phyloP scores from a whole-genome alignment of 2,888 invertebrate genomes.

The Lochmaea crataegi region DNA sequence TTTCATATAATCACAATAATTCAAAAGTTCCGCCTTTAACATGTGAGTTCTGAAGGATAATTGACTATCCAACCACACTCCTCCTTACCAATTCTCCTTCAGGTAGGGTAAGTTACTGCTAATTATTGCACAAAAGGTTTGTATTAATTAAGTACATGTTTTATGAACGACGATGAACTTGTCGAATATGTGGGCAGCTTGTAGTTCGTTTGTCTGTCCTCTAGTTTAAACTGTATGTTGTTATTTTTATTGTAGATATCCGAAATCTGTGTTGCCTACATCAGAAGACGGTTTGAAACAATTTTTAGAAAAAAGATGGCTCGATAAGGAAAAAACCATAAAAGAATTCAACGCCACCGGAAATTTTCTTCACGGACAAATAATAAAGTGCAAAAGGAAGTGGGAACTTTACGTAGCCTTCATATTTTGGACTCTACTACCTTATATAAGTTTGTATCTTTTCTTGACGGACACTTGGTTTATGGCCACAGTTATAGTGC shows the following conservation, averaged over 20 bases:
- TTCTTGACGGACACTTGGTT: slow-evolving; percentile 66
- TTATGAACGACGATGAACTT: too few relatives aligned
- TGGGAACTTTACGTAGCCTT: slow-evolving; percentile 69
- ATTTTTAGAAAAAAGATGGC: slow-evolving; percentile 77
- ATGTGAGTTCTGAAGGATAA: too few relatives aligned
- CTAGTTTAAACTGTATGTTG: too few relatives aligned
- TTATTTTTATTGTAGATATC: slow-evolving; percentile 66
- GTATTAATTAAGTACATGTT: not conserved
- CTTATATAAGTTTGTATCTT: slow-evolving; percentile 66
- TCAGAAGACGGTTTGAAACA: slow-evolving; percentile 69
- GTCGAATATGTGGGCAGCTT: too few relatives aligned
- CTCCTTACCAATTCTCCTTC: too few relatives aligned
- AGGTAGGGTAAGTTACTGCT: too few relatives aligned
- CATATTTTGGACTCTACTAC: slow-evolving; percentile 74
- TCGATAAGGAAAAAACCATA: slow-evolving; percentile 73
- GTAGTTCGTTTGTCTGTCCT: too few relatives aligned
- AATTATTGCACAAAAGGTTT: too few relatives aligned
- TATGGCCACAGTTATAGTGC: slow-evolving; percentile 69
- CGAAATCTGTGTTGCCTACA: slow-evolving; percentile 70
- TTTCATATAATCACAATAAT: too few relatives aligned
- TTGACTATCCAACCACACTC: too few relatives aligned
- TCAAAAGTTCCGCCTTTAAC: too few relatives aligned
- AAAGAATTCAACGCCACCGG: slow-evolving; percentile 71
- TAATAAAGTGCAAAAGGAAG: slow-evolving; percentile 57
- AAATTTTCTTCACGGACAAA: slow-evolving; percentile 61